These are phyloP conservation scores for Climacteris rufus DNA, from an alignment of 2,113 vertebrate species.

Conservation along the genomic window DNA sequence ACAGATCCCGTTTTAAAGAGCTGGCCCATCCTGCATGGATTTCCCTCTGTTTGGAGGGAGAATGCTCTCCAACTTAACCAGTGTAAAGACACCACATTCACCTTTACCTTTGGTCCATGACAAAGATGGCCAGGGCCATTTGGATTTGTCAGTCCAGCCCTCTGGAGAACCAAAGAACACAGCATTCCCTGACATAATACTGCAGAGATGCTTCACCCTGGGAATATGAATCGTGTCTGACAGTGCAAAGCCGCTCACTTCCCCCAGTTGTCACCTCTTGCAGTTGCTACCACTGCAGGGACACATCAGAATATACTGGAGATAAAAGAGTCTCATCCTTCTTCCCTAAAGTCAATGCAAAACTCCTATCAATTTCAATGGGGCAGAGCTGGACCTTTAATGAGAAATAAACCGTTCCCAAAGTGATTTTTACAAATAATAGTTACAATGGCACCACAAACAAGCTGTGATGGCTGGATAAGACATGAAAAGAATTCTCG, in stretches of 20 bases:
- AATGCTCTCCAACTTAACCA: not conserved
- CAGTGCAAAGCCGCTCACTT: not conserved
- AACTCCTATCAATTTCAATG: not conserved
- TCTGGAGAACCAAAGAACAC: not conserved
- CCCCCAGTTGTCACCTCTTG: not conserved
- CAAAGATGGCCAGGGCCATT: not conserved
- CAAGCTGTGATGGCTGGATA: not conserved
- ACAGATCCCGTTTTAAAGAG: not conserved
- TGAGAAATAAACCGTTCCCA: not conserved
- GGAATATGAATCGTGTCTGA: not conserved
- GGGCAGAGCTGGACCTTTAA: not conserved
- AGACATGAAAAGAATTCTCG: not conserved
- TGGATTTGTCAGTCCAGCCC: not conserved
- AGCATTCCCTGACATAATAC: not conserved
- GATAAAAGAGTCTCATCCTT: not conserved
- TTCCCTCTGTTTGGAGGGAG: not conserved
- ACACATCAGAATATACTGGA: not conserved
- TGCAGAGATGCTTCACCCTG: not conserved
- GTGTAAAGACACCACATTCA: not conserved
- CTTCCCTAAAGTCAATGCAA: not conserved
- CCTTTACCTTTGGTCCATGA: not conserved
- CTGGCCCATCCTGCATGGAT: not conserved
- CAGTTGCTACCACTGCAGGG: not conserved
- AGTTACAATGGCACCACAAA: not conserved
- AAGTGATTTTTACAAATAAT: conserved; percentile 15